phyloP scores from a whole-genome alignment of 2,888 invertebrate species.

The Agrypnus murinus region DNA sequence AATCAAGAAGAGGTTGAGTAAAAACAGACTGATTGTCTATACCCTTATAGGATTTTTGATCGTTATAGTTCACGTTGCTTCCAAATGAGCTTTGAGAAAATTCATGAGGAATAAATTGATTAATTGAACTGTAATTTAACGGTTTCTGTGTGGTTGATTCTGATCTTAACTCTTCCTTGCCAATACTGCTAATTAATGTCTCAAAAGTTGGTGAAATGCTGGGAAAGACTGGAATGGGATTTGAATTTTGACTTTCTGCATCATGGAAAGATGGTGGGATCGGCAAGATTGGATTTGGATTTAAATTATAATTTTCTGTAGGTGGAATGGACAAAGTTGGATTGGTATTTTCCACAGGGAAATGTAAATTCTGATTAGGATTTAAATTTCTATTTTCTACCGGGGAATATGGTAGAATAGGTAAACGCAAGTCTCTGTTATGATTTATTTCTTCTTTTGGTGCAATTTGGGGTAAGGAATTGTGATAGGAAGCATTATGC shows the following conservation, averaged over 20 bases:
- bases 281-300: no score
- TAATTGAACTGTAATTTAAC: background rate
- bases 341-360: no score
- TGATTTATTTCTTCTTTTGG: no score
- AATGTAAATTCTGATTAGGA: no score
- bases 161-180: background rate
- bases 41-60: background rate
- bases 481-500: constrained; percentile 61
- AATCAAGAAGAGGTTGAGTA: constrained; percentile 58
- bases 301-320: no score
- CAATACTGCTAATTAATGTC: background rate
- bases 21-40: background rate
- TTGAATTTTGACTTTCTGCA: background rate
- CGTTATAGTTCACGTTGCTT: background rate
- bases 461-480: background rate
- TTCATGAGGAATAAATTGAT: background rate
- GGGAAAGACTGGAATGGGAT: background rate
- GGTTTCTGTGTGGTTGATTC: background rate
- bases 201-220: background rate
- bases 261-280: no score
- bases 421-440: no score
- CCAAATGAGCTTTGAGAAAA: background rate
- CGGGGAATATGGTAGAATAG: no score
- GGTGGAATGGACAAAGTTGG: no score
- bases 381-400: no score